Percentiles rank a stretch among this genome's conserved stretches.
These are phyloP conservation scores for Drosophila barbarae DNA, from an alignment of 2,888 invertebrate genomes.

Conservation along the genomic window DNA sequence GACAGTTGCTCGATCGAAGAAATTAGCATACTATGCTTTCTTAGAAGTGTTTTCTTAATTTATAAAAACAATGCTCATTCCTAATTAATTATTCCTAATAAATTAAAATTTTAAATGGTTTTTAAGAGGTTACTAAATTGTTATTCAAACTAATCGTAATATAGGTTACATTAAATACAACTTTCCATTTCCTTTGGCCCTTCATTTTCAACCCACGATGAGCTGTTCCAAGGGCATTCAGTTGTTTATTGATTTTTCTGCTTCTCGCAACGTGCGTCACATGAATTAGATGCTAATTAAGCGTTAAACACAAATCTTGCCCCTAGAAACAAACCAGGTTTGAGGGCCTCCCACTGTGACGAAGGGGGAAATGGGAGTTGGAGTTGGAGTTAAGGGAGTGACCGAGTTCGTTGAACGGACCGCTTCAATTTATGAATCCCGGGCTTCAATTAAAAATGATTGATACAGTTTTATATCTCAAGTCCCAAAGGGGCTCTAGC, in stretches of 20 bases:
- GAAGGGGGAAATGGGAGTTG: not conserved
- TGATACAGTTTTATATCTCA: slow-evolving; percentile 57
- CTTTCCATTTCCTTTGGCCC: slow-evolving; percentile 7
- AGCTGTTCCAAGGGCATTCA: slow-evolving; percentile 12
- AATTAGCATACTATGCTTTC: slow-evolving; percentile 1
- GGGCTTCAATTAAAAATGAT: slow-evolving; percentile 66
- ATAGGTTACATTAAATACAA: not conserved
- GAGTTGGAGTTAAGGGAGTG: slow-evolving; percentile 10
- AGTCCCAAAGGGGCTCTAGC: slow-evolving; percentile 43
- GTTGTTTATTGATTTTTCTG: slow-evolving; percentile 6
- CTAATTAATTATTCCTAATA: too few species aligned
- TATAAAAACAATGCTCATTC: too few species aligned
- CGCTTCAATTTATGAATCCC: slow-evolving; percentile 41
- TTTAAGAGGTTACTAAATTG: not conserved
- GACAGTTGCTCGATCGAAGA: slow-evolving; percentile 7
- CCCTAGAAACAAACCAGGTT: slow-evolving; percentile 29
- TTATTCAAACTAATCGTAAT: not conserved
- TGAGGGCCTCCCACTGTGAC: slow-evolving; percentile 2
- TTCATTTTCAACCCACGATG: slow-evolving; percentile 26
- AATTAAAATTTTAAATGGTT: not conserved
- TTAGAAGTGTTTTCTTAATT: not conserved
- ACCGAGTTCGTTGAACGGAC: slow-evolving; percentile 51
- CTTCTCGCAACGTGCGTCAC: slow-evolving; percentile 37
- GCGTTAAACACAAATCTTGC: slow-evolving; percentile 58
- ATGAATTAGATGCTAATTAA: slow-evolving; percentile 65